Evolutionary conservation across 2,113 vertebrate species (phyloP), one percentile per base, ranked within the genome.

Genomic region (Pollachius pollachius): DNA sequence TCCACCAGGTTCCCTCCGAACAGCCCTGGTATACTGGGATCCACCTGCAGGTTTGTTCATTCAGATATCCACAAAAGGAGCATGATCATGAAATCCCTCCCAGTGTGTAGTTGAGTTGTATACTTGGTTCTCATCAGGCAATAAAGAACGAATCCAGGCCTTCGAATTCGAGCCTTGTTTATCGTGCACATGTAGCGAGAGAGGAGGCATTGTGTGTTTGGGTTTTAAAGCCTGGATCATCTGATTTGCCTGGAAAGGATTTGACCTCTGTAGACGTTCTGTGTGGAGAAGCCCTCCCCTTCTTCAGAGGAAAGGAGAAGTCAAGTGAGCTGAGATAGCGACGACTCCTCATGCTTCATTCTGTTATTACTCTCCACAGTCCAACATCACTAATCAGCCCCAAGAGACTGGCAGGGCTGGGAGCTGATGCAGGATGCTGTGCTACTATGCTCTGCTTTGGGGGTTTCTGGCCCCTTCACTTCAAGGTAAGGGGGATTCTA

Each of bases 351-450:
- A 71, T 41, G 52, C 9, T 11, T n/a, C 37, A 63, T 72, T 70
- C 5, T 70, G 23, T 30, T 79, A 74, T 79, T 54, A 75, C n/a
- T 71, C 59, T 69, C 19, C 5, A 52, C 34, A 25, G 6, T 18
- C 59, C 66, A 59, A 76, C 72, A 72, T 56, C 34, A 59, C 2
- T 17, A 25, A n/a, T 56, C 66, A 37, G 64, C 58, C 13, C 34
- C 25, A 52, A 68, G 41, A 48, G 41, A 48, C 68, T 37, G 71
- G 70, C 62, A 65, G 81, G 70, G 75, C 76, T 68, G 75, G 67
- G 70, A 83, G 73, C 70, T 64, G 78, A 81, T 82, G 69, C 76
- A 85, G 84, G 84, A 92, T 92, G 92, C 79, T 82, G 76, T 62
- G 72, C 21, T 80, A 68, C 65, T 69, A 90, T 17, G 9, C 84